phyloP scores from a whole-genome alignment of 2,797 vertebrate species.

The Etheostoma nigrum region DNA sequence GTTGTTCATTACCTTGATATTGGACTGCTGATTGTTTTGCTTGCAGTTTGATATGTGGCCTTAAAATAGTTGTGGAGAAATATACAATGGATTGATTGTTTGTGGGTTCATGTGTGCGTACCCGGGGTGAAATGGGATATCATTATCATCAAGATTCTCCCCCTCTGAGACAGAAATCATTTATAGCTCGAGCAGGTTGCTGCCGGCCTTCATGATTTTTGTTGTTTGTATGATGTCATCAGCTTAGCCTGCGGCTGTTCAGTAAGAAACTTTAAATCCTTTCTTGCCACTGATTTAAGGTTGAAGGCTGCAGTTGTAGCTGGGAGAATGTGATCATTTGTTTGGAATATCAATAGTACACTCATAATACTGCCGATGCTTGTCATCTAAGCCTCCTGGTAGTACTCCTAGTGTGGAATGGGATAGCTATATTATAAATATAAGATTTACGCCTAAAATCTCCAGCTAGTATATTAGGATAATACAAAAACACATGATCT shows the following conservation, averaged over 20 bases:
- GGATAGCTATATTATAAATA: background rate
- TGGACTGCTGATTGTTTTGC: background rate
- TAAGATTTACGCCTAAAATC: constrained; percentile 19
- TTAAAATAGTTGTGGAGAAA: constrained; percentile 12
- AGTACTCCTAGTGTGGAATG: constrained; percentile 7
- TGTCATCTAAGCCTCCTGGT: constrained; percentile 14
- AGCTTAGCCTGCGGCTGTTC: constrained; percentile 48
- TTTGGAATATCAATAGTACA: constrained; percentile 24
- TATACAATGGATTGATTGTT: constrained; percentile 10
- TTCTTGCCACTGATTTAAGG: constrained; percentile 41
- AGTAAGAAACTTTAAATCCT: constrained; percentile 47
- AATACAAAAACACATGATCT: background rate
- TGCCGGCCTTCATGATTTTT: constrained; percentile 49
- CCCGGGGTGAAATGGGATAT: constrained; percentile 25
- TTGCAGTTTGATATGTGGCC: constrained; percentile 1
- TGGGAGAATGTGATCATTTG: constrained; percentile 39
- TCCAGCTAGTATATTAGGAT: background rate
- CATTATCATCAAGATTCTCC: constrained; percentile 52
- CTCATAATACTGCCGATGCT: constrained; percentile 11
- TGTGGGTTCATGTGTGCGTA: constrained; percentile 8
- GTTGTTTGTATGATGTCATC: constrained; percentile 59
- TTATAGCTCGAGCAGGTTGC: constrained; percentile 51
- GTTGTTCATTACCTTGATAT: constrained; percentile 24
- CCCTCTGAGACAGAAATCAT: constrained; percentile 54
- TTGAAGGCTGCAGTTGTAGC: constrained; percentile 24